Base-by-base conservation (phyloP, 2,888 invertebrate species). In the Pachliopta kotzebuea region DNA sequence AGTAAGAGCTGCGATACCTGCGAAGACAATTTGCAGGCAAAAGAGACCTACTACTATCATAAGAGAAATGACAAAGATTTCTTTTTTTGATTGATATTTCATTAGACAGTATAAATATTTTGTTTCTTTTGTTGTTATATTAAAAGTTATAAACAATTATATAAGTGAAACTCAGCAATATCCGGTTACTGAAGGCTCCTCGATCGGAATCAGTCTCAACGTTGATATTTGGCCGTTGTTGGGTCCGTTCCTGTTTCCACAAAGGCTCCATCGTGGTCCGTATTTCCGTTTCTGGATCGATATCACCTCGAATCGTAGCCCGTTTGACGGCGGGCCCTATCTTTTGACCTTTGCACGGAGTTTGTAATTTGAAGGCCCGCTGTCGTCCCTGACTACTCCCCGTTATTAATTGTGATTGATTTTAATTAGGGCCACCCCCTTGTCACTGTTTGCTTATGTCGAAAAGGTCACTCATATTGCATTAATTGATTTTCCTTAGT, bases 231-330 rank as follows among this genome's bases (percentile, higher is more conserved):
- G 8, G 31, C 45, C 23, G 53, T 45, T 54, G 57, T 57, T 45
- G 9, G 24, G 54, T 54, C n/a, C 42, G 58, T 54, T 58, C 58
- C 23, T n/a, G 54, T 54, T 42, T 54, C 45, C 20, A 62, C 62
- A 63, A 58, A 63, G 58, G 45, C 58, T 26, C 57, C 42, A 53
- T 26, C 37, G 56, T 53, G 54, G 58, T 18, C 58, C 54, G 45
- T 53, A 23, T 63, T 63, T 54, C 58, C 23, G 26, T 3, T 20
- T n/a, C 20, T 9, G 50, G 52, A 63, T 58, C 42, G 54, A 63
- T 29, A 53, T 53, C 57, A 53, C 37, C 42, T 18, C 20, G 58
- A 54, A 53, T 63, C 57, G 29, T 52, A 17, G 31, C 29, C 18
- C 62, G 56, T 14, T 50, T 54, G 42, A 29, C 21, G 63, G 1